These are phyloP conservation scores for Pseudomyrmex dendroicus DNA, from an alignment of 1,140 invertebrate species.

Conservation along the genomic window DNA sequence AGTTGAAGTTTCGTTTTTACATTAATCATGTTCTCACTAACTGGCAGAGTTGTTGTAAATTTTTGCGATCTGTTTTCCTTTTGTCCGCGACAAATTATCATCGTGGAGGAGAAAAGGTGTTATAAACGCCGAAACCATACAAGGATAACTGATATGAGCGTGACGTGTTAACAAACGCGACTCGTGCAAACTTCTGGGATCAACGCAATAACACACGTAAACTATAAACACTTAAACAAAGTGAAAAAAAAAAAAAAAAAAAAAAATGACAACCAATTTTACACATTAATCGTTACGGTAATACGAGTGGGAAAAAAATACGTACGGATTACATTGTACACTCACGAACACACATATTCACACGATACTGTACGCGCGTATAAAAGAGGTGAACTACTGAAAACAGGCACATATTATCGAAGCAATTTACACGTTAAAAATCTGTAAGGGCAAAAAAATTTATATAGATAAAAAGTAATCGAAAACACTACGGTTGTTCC, in stretches of 20 bases:
- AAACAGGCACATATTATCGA: conserved; percentile 74
- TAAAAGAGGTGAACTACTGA: conserved; percentile 55
- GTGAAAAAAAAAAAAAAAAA: conserved; percentile 57
- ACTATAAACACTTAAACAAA: no score
- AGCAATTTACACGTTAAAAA: conserved; percentile 77
- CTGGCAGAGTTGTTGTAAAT: conserved; percentile 26
- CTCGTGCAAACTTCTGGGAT: conserved; percentile 79
- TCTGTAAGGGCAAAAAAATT: conserved; percentile 69
- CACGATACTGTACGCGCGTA: conserved; percentile 57
- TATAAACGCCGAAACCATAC: conserved; percentile 38
- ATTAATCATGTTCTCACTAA: conserved; percentile 9
- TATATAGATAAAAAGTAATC: conserved; percentile 57
- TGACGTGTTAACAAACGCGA: conserved; percentile 71
- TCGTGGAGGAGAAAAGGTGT: conserved; percentile 46
- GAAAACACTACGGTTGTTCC: conserved; percentile 70
- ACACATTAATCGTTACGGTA: conserved; percentile 69
- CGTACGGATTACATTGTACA: conserved; percentile 51
- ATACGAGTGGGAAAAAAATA: conserved; percentile 52
- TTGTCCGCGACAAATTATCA: conserved; percentile 36
- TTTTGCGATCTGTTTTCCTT: conserved; percentile 37
- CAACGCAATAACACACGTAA: conserved; percentile 77
- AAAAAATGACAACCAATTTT: conserved; percentile 70
- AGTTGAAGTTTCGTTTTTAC: not conserved
- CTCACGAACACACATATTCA: conserved; percentile 52
- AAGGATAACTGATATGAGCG: conserved; percentile 43